phyloP scores from a whole-genome alignment of 1,140 invertebrate genomes.

The Lordiphosa stackelbergi region DNA sequence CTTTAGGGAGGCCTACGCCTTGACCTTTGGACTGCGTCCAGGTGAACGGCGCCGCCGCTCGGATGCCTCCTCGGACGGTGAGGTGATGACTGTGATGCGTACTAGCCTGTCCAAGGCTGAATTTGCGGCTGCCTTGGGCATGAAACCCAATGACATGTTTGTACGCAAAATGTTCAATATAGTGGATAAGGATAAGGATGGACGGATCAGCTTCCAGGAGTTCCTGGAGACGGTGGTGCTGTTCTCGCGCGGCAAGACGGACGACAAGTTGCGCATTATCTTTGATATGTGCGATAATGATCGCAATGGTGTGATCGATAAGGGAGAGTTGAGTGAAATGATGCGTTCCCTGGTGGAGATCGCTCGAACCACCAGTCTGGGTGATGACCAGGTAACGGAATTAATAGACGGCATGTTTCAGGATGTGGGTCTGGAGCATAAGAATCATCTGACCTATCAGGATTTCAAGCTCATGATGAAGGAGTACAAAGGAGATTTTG shows the following conservation, averaged over 20 bases:
- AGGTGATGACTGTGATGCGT: constrained; percentile 94
- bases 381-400: constrained; percentile 93
- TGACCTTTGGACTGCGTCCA: constrained; percentile 90
- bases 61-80: constrained; percentile 87
- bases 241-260: constrained; percentile 93
- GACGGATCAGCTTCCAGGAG: constrained; percentile 98
- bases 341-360: constrained; percentile 95
- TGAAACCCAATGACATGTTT: constrained; percentile 97
- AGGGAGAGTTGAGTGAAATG: constrained; percentile 96
- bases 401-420: constrained; percentile 96
- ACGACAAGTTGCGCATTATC: constrained; percentile 97
- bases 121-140: constrained; percentile 97
- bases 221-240: constrained; percentile 97
- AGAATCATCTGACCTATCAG: constrained; percentile 94
- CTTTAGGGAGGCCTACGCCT: constrained; percentile 97
- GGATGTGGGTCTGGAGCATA: constrained; percentile 93
- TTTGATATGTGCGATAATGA: constrained; percentile 99
- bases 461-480: constrained; percentile 98
- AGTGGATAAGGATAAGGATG: constrained; percentile 97
- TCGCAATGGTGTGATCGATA: constrained; percentile 95
- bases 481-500: constrained; percentile 97
- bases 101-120: constrained; percentile 95
- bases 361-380: constrained; percentile 92
- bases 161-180: constrained; percentile 99
- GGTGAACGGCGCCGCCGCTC: constrained; percentile 84